phyloP scores from a whole-genome alignment of 2,797 vertebrate species.

The Neosalanx taihuensis region DNA sequence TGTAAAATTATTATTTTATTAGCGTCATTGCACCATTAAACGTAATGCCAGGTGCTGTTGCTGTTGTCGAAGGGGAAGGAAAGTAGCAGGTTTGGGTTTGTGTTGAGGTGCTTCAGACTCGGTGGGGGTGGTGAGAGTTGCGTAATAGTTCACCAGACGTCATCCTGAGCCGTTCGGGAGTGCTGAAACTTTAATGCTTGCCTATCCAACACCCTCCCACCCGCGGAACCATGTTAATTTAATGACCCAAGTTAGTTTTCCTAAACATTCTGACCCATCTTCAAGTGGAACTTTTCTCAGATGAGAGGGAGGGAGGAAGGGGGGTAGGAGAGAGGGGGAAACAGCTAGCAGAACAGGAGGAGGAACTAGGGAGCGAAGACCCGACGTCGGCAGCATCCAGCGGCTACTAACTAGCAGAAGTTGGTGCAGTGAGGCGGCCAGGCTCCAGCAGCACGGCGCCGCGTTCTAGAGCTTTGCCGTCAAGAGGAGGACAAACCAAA shows the following conservation, averaged over 20 bases:
- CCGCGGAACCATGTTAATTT: conserved; percentile 55
- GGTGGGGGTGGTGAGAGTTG: conserved; percentile 46
- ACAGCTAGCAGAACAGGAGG: background rate
- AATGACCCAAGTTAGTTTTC: conserved; percentile 52
- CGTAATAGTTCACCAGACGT: conserved; percentile 57
- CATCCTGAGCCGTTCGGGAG: conserved; percentile 54
- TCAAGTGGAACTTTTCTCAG: conserved; percentile 31
- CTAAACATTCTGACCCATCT: conserved; percentile 48
- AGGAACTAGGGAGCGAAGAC: background rate
- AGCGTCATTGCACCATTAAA: too few relatives aligned
- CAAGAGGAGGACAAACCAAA: conserved; percentile 41
- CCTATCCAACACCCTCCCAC: conserved; percentile 15
- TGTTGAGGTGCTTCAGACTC: background rate
- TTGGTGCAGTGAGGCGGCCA: conserved; percentile 1
- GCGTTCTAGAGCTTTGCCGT: conserved; percentile 13
- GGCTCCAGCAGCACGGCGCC: too few relatives aligned
- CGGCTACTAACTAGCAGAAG: background rate
- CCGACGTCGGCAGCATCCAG: too few relatives aligned
- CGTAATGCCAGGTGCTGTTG: background rate
- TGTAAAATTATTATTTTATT: too few relatives aligned
- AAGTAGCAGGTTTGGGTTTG: background rate
- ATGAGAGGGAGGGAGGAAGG: conserved; percentile 19
- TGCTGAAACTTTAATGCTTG: conserved; percentile 64
- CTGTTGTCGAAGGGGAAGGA: background rate
- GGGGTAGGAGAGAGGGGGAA: background rate